phyloP scores from a whole-genome alignment of 1,140 invertebrate genomes.

The Oryctes rhinoceros region DNA sequence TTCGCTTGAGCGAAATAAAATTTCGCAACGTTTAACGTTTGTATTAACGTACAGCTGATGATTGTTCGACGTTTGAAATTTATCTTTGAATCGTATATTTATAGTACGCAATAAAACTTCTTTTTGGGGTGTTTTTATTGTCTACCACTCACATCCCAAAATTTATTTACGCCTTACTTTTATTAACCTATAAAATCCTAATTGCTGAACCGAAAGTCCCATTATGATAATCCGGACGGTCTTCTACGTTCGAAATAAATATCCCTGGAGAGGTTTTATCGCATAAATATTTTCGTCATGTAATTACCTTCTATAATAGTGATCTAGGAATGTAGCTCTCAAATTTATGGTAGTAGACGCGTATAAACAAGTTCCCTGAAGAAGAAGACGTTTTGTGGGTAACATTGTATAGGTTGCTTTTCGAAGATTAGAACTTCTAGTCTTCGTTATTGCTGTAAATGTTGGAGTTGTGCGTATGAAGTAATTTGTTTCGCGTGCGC shows the following conservation, averaged over 20 bases:
- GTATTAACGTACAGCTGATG: not conserved
- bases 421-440: no score
- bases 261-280: conserved; percentile 2
- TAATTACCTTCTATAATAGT: not conserved
- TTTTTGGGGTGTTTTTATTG: not conserved
- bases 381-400: no score
- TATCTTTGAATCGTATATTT: not conserved
- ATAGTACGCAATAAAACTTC: not conserved
- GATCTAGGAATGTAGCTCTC: not conserved
- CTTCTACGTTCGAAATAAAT: not conserved
- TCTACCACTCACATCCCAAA: not conserved
- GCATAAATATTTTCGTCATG: not conserved
- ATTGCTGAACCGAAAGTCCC: not conserved
- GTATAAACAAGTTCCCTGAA: no score
- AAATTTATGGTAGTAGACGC: no score
- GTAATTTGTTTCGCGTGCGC: no score
- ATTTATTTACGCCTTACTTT: not conserved
- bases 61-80: not conserved
- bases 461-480: no score
- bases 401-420: no score
- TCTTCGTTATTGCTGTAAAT: no score
- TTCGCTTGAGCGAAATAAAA: not conserved
- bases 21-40: not conserved
- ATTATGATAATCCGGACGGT: not conserved
- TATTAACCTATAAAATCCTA: not conserved